Conservation (phyloP, 2,797 vertebrate genomes). For the Hippocampus kuda region DNA sequence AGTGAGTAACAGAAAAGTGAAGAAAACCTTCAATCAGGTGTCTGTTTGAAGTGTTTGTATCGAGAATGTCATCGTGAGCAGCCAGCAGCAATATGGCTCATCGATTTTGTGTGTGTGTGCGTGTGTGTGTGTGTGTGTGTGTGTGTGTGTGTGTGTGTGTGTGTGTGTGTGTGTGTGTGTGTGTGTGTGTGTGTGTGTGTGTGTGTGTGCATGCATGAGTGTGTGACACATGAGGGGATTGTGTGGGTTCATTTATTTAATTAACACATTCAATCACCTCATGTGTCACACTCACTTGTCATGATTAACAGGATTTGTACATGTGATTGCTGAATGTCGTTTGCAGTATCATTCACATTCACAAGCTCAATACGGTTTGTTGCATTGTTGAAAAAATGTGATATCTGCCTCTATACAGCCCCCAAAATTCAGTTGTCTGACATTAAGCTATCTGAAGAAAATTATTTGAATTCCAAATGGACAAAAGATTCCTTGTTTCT, state of each 20-base stretch:
- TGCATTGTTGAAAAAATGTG: not conserved
- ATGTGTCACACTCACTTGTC: not conserved
- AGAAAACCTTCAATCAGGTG: slow-evolving; percentile 17
- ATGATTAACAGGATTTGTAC: not conserved
- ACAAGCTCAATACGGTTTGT: not conserved
- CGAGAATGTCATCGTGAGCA: not conserved
- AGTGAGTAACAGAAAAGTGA: slow-evolving; percentile 25
- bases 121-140: not conserved
- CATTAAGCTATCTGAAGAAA: slow-evolving; percentile 12
- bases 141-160: not conserved
- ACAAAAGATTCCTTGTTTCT: slow-evolving; percentile 20
- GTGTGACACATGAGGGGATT: not conserved
- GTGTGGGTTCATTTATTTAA: not conserved
- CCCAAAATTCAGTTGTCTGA: slow-evolving; percentile 2
- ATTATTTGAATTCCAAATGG: slow-evolving; percentile 24
- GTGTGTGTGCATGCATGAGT: not conserved
- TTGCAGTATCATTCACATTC: not conserved
- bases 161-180: not conserved
- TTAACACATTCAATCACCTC: not conserved
- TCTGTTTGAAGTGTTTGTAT: slow-evolving; percentile 11
- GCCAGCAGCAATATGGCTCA: not conserved
- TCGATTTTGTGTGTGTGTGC: not conserved
- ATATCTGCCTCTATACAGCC: not conserved
- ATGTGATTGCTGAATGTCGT: not conserved
- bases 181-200: not conserved